Conservation (phyloP, 2,113 vertebrate genomes). For the Poicephalus gulielmi region DNA sequence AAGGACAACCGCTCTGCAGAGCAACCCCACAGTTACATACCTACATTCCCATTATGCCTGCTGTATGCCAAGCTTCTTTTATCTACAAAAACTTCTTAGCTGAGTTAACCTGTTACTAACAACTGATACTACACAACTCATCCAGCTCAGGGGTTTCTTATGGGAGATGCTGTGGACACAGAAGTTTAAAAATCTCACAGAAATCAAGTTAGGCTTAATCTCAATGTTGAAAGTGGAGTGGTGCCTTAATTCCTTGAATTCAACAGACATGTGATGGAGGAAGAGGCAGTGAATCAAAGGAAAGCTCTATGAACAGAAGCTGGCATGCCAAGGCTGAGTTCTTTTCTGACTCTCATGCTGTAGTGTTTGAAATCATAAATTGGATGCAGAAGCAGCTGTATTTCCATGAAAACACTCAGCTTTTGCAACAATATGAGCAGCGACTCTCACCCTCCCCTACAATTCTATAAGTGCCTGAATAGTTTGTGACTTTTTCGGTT, state of each 20-base stretch:
- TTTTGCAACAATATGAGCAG: neutral
- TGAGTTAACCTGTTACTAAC: neutral
- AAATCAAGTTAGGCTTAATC: neutral
- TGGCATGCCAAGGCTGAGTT: neutral
- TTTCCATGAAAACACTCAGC: neutral
- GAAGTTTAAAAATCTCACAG: neutral
- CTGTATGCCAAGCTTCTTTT: neutral
- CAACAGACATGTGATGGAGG: neutral
- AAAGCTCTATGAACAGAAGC: neutral
- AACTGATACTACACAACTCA: neutral
- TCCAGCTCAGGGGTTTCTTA: neutral
- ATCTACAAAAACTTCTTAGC: neutral
- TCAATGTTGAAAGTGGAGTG: neutral
- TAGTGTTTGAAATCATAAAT: neutral
- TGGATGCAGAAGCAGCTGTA: neutral
- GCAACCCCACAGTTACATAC: neutral
- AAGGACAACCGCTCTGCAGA: neutral
- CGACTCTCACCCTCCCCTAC: neutral
- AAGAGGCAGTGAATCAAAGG: neutral
- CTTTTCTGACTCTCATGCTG: neutral
- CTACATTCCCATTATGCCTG: neutral
- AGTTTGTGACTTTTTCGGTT: neutral
- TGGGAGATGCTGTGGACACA: neutral
- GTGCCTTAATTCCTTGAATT: neutral
- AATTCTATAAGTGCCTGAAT: neutral